phyloP scores from a whole-genome alignment of 2,888 invertebrate genomes.

The Drosophila testacea region DNA sequence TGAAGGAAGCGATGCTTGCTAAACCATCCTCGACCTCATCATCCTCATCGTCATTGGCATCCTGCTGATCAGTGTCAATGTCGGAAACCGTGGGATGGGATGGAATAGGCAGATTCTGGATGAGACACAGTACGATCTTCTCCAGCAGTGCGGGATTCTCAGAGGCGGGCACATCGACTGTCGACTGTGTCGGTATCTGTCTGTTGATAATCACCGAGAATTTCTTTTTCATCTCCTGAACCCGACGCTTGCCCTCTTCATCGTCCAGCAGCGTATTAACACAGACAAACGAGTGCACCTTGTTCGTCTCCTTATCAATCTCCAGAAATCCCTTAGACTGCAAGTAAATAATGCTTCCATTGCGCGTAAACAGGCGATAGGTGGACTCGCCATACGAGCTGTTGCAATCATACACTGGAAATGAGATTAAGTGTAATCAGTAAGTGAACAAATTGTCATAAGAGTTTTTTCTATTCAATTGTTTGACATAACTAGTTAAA shows the following conservation, averaged over 20 bases:
- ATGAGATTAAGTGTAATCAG: neutral
- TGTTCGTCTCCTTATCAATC: constrained; percentile 90
- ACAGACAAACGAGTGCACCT: constrained; percentile 94
- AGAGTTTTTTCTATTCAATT: too few species aligned
- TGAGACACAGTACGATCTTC: constrained; percentile 90
- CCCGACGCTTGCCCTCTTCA: constrained; percentile 90
- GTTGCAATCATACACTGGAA: constrained; percentile 92
- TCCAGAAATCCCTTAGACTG: constrained; percentile 94
- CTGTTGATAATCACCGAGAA: constrained; percentile 90
- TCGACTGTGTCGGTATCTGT: constrained; percentile 83
- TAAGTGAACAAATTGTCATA: neutral
- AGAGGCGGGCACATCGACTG: constrained; percentile 86
- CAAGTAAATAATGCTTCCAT: constrained; percentile 94
- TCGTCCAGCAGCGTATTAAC: constrained; percentile 92
- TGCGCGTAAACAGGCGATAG: constrained; percentile 92
- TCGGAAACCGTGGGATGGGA: constrained; percentile 47
- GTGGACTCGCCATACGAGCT: constrained; percentile 94
- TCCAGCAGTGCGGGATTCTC: constrained; percentile 91
- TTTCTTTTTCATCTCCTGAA: constrained; percentile 92
- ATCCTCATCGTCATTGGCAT: constrained; percentile 43
- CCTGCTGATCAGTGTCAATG: constrained; percentile 58
- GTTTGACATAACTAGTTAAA: too few species aligned
- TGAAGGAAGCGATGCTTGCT: constrained; percentile 28
- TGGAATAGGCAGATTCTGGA: constrained; percentile 85
- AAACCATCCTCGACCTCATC: constrained; percentile 37